Base-by-base conservation (phyloP, 1,140 invertebrate species). In the Drosophila prosaltans region DNA sequence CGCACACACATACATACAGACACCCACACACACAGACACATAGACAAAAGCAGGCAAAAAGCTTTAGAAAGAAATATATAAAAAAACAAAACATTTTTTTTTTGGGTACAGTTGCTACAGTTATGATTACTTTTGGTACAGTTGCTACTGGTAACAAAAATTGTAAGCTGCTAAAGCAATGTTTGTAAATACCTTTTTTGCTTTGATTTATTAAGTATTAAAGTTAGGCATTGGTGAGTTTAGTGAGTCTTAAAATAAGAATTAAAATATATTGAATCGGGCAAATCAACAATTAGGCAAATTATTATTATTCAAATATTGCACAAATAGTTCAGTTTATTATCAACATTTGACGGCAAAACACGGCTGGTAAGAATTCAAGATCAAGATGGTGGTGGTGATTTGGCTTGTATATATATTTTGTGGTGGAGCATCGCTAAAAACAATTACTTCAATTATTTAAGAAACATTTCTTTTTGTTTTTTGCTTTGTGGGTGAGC, bases 391-490 rank as follows among this genome's bases (percentile, higher is more conserved):
- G 73, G 51, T 81, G 84, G 84, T 81, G 81, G 28, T 30, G 28
- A 16, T 36, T 36, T 36, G 32, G 32, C 32, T 36, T 16, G 16
- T 16, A 36, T 36, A 36, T 36, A 7, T 36, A 36, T 36, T 72
- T 84, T 84, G 65, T 77, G 78, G 84, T 78, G 74, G 86, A 78
- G 72, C 78, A 83, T 81, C 86, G 81, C 79, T 51, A 51, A 81
- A 78, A 78, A 89, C 80, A 81, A 89, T 78, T 74, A 16, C 16
- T 80, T 80, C 66, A 72, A 58, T 73, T 58, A 73, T 71, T 57
- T 72, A 36, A 32, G 3, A 36, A 36, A 30, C 28, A 30, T 30
- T 30, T 30, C 28, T 30, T 30, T 16, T 30, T 30, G 2, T 30
- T 78, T 79, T 48, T 51, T 51, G 11, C 11, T 16, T 21, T 24